Base-by-base conservation (phyloP, 2,888 invertebrate genomes). In the Himalopsyche kuldschensis region DNA sequence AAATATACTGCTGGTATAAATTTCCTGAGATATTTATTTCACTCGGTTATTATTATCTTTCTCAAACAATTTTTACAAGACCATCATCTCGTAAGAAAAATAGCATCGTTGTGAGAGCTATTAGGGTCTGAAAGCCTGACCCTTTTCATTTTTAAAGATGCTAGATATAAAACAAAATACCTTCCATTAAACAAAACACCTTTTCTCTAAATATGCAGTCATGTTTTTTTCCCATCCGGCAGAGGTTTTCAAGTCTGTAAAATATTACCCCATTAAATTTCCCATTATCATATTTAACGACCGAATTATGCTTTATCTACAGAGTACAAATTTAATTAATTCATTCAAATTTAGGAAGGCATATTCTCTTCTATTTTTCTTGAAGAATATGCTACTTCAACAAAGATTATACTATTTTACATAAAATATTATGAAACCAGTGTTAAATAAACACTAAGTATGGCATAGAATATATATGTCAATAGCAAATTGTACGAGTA, bases 211-310 rank as follows among this genome's bases (percentile, higher is more conserved):
- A 55, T 55, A 55, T 55, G 31, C 75, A 32, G 75, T 30, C 75
- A 75, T 75, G 32, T 32, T 75, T 75, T n/a, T 75, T 75, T 75
- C 75, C 17, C 75, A 32, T 32, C 75, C 75, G 75, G 31, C 75
- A 32, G 55, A 55, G 55, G 55, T 55, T 55, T 55, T 55, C 55
- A 55, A 55, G 55, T 55, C 75, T 11, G 75, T 75, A 32, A 75
- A 31, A 75, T 82, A 46, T 78, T 78, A 20, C 31, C 75, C 81
- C 30, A 78, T 79, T 41, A 78, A 77, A 79, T 79, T 41, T 79
- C 78, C 79, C 78, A 79, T 82, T 82, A 79, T 75, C 82, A 79
- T 82, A 82, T 82, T 82, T 82, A 55, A 82, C 78, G 78, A 78
- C 77, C 77, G 48, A 47, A 82, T 82, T 78, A 82, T 82, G 82